Evolutionary conservation across 1,140 invertebrate genomes (phyloP).

Genomic region (Euwallacea similis): DNA sequence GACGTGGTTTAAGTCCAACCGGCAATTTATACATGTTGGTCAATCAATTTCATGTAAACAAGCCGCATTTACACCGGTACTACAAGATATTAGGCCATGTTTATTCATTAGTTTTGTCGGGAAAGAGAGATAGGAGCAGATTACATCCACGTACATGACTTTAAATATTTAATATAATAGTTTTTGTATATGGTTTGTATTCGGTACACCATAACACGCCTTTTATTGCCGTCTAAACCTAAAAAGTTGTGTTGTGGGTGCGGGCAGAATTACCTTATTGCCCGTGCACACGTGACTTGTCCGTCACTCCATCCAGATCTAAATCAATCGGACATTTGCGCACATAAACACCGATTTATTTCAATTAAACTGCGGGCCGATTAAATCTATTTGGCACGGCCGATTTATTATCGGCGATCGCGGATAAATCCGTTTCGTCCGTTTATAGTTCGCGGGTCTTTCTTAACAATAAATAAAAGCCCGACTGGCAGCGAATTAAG

Average conservation of each 20-base stretch:
- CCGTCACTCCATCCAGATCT: too few species aligned
- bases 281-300: too few species aligned
- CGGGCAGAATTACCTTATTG: too few species aligned
- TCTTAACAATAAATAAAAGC: constrained; percentile 41
- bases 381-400: constrained; percentile 17
- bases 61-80: constrained; percentile 20
- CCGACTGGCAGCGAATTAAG: constrained; percentile 42
- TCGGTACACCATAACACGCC: too few species aligned
- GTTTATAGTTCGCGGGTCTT: constrained; percentile 13
- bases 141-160: too few species aligned
- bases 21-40: constrained; percentile 23
- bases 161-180: too few species aligned
- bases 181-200: too few species aligned
- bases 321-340: too few species aligned
- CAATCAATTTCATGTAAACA: constrained; percentile 31
- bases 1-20: constrained; percentile 22
- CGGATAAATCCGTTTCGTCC: constrained; percentile 21
- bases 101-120: constrained; percentile 19
- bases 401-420: constrained; percentile 21
- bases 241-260: too few species aligned
- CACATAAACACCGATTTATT: constrained; percentile 9
- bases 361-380: constrained; percentile 14
- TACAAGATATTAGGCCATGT: constrained; percentile 2
- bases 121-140: too few species aligned
- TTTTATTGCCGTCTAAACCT: too few species aligned